phyloP scores from a whole-genome alignment of 2,797 vertebrate genomes.

The Lithobates sylvaticus region DNA sequence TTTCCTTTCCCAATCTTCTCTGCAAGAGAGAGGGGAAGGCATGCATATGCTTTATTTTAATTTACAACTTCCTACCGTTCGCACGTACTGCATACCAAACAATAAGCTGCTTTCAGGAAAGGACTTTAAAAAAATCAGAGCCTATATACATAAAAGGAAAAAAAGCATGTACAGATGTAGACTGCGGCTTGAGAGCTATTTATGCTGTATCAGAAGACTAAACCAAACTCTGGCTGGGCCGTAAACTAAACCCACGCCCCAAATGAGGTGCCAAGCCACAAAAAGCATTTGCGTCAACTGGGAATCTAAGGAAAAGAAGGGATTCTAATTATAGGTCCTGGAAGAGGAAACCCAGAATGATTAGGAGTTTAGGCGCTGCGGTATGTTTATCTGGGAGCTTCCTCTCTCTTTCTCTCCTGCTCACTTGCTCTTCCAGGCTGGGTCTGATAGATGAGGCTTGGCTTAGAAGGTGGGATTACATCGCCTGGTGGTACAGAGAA shows the following conservation, averaged over 20 bases:
- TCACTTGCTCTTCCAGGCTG: constrained; percentile 70
- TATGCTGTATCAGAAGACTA: constrained; percentile 96
- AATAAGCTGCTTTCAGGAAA: constrained; percentile 71
- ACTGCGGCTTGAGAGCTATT: constrained; percentile 91
- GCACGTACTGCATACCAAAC: constrained; percentile 69
- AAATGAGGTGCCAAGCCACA: constrained; percentile 99
- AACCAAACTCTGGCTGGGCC: constrained; percentile 90
- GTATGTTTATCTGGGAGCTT: constrained; percentile 98
- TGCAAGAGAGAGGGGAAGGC: constrained; percentile 41
- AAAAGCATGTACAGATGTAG: constrained; percentile 82
- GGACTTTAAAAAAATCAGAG: constrained; percentile 66
- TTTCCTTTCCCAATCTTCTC: constrained; percentile 21
- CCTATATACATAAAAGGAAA: constrained; percentile 77
- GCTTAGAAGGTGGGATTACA: constrained; percentile 77
- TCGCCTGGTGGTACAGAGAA: constrained; percentile 84
- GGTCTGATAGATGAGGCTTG: constrained; percentile 85
- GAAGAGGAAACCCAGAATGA: constrained; percentile 96
- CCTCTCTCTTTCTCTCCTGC: constrained; percentile 79
- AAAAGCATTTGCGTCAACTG: constrained; percentile 99
- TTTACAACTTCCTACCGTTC: constrained; percentile 74
- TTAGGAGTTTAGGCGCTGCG: constrained; percentile 96
- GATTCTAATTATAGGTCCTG: constrained; percentile 99
- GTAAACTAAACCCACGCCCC: constrained; percentile 97
- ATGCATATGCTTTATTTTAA: constrained; percentile 65
- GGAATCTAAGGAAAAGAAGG: constrained; percentile 96